Base-by-base conservation (phyloP, 2,888 invertebrate genomes). In the Eupithecia subfuscata region DNA sequence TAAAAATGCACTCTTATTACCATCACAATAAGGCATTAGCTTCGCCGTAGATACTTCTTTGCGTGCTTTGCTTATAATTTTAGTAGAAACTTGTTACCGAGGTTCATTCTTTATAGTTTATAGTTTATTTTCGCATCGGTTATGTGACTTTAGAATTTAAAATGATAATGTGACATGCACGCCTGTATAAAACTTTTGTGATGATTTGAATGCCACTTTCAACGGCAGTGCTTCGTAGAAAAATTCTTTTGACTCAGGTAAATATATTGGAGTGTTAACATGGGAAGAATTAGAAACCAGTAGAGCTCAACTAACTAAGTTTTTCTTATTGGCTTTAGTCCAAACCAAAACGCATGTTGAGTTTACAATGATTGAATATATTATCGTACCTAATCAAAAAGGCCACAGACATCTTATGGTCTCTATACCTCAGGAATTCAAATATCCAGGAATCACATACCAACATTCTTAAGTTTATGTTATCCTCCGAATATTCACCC, bases 21-120 rank as follows among this genome's bases (percentile, higher is more conserved):
- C 90, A 92, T 91, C 77, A 91, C 85, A 92, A 93, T 88, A 78
- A n/a, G 83, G 86, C 91, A 91, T 93, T 92, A 91, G 89, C 86
- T 37, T 70, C 52, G 68, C 52, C 16, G 69, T 71, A 40, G 70
- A 52, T 76, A 71, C 68, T 76, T 68, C 34, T 64, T 43, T 67
- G 37, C 67, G 70, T 69, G 75, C 65, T 76, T 74, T 70, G 75
- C 65, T 76, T 78, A 76, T 65, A 16, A 43, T 68, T 73, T 52
- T 64, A 52, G 25, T 68, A 30, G 45, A 37, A 70, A 71, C 63
- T 73, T 73, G 60, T 67, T 16, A 60, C 60, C 25, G 56, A 70
- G 52, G 40, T 52, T 70, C 22, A 45, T 71, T 22, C 30, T 70
- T 63, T 30, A 30, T 34, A 25, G 64, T 65, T 64, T 71, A 71